Percentiles rank a stretch among this genome's conserved stretches.
phyloP scores from a whole-genome alignment of 1,140 invertebrate genomes.

The Callitettix versicolor region DNA sequence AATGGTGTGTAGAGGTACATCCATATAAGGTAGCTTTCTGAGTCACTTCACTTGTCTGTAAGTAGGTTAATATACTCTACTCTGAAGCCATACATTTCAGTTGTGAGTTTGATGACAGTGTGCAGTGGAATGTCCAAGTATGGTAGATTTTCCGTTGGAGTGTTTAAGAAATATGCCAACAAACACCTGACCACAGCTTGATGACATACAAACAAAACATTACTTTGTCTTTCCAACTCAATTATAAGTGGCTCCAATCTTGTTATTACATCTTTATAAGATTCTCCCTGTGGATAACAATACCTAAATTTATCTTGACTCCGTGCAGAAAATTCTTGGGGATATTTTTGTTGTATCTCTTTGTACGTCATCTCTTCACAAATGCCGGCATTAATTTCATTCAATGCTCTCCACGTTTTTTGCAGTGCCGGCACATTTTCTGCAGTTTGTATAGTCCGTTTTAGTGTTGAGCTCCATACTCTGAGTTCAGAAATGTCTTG shows the following conservation, averaged over 20 bases:
- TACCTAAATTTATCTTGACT: conserved; percentile 98
- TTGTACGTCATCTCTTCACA: conserved; percentile 99
- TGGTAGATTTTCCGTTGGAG: conserved; percentile 85
- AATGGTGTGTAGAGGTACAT: too few relatives aligned
- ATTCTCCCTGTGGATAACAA: conserved; percentile 90
- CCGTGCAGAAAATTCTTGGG: conserved; percentile 88
- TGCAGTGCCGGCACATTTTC: conserved; percentile 83
- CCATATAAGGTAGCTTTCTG: too few relatives aligned
- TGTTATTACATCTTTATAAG: conserved; percentile 93
- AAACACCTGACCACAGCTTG: conserved; percentile 95
- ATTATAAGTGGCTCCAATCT: conserved; percentile 95
- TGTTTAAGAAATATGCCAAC: conserved; percentile 95
- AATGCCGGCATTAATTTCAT: conserved; percentile 98
- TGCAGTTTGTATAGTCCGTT: conserved; percentile 92
- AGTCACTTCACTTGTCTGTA: too few relatives aligned
- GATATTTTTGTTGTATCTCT: conserved; percentile 90
- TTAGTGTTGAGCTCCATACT: conserved; percentile 97
- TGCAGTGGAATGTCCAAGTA: conserved; percentile 89
- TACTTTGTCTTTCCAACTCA: conserved; percentile 96
- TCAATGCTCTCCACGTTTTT: conserved; percentile 94
- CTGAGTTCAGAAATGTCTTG: conserved; percentile 82
- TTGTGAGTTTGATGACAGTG: conserved; percentile 93
- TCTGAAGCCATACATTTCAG: conserved; percentile 94
- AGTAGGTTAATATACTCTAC: conserved; percentile 85
- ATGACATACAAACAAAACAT: conserved; percentile 95